phyloP scores from a whole-genome alignment of 2,797 vertebrate genomes.

The Spinibarbus caldwelli region DNA sequence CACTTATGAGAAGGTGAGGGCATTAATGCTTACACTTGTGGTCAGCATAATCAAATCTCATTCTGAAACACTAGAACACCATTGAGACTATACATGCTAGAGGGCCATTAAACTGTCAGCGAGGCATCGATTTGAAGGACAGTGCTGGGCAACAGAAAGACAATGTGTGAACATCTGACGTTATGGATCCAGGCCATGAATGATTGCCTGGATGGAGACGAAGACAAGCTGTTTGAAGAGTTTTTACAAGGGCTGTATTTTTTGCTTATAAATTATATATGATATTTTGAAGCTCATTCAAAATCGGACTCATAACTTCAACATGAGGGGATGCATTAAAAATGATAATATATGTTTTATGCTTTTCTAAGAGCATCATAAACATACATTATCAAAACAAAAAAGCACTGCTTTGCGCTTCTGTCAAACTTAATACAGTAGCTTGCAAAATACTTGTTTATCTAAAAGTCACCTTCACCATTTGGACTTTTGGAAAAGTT shows the following conservation, averaged over 20 bases:
- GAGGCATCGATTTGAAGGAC: constrained; percentile 60
- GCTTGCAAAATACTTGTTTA: not conserved
- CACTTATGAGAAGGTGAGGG: constrained; percentile 50
- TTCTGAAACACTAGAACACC: constrained; percentile 59
- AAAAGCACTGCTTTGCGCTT: constrained; percentile 7
- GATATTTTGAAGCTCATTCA: not conserved
- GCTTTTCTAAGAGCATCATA: constrained; percentile 15
- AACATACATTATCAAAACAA: not conserved
- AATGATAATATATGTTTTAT: constrained; percentile 32
- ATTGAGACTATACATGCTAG: constrained; percentile 52
- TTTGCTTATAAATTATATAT: constrained; percentile 42
- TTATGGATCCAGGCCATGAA: constrained; percentile 28
- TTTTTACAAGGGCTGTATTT: constrained; percentile 36
- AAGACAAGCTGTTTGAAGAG: constrained; percentile 18
- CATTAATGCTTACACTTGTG: constrained; percentile 46
- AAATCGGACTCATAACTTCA: not conserved
- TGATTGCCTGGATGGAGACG: constrained; percentile 12
- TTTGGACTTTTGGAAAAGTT: constrained; percentile 7
- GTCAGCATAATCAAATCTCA: constrained; percentile 62
- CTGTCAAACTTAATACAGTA: not conserved
- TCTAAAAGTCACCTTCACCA: constrained; percentile 5
- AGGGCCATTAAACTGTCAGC: constrained; percentile 65
- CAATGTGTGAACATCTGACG: constrained; percentile 56
- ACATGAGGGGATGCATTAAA: not conserved
- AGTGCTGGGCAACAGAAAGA: constrained; percentile 50